Evolutionary conservation across 1,140 invertebrate species (phyloP), one percentile per base, ranked within the genome.

Genomic region (Hetaerina americana): DNA sequence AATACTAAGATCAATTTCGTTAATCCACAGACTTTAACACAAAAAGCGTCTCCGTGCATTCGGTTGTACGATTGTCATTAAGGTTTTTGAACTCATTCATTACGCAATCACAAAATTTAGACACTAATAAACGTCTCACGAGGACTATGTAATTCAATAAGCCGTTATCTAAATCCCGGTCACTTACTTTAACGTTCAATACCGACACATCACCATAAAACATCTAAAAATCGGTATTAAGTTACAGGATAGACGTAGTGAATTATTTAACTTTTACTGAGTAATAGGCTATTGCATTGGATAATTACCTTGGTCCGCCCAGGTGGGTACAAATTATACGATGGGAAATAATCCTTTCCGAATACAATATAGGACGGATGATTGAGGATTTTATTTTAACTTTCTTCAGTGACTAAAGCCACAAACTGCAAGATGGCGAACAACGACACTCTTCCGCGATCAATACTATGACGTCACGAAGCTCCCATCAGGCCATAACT

Each of bases 401-500:
- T 57, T 57, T 10, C 2, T 10, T 57, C 40, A 12, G 40, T 10
- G 40, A 57, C 40, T 57, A 57, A 57, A 57, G 40, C 40, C 40
- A 57, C 40, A 57, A 57, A 57, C 40, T 57, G 40, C 40, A 57
- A 57, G 40, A 57, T 57, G 40, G 40, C 40, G 40, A 57, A 57
- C 40, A 40, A 40, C 31, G 2, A 57, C 40, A 57, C 40, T 79
- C 76, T 78, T 78, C 77, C 76, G 77, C 81, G 84, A 86, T 86
- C 85, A 86, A 86, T 86, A 86, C 80, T 82, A 82, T 85, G 84
- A 86, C 84, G 85, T 86, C 84, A 86, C 68, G 22, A 27, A 27
- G 68, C 26, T 22, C 68, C n/a, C 26, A 49, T 72, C 26, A 66
- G 28, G 66, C 26, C 67, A 26, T 2, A 0, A 26, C 12, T 66